Conservation (phyloP, 2,888 invertebrate species). For the Pocota personata region DNA sequence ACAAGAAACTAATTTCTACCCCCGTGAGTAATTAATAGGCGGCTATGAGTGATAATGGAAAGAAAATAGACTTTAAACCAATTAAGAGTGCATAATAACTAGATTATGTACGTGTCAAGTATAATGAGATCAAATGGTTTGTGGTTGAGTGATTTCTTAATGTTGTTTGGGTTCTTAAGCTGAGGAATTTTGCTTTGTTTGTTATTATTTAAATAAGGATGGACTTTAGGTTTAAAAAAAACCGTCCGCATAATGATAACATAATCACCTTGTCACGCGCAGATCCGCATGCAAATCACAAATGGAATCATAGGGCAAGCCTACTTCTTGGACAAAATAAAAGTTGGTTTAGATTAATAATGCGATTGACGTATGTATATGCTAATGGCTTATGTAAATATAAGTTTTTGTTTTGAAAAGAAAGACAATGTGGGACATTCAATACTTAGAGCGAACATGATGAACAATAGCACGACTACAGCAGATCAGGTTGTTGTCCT, state of each 20-base stretch:
- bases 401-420: too few species aligned
- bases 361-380: too few species aligned
- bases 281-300: neutral
- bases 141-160: neutral
- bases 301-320: neutral
- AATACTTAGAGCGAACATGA: too few species aligned
- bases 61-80: neutral
- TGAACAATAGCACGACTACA: too few species aligned
- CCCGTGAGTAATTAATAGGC: neutral
- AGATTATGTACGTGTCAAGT: neutral
- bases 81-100: neutral
- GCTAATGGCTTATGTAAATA: too few species aligned
- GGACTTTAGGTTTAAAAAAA: neutral
- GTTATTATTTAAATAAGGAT: neutral
- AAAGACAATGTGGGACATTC: too few species aligned
- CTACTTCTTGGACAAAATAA: too few species aligned
- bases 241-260: neutral
- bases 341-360: too few species aligned
- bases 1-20: neutral
- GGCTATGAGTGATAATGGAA: neutral
- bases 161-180: slow-evolving; percentile 4
- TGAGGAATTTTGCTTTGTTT: neutral
- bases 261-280: neutral
- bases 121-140: neutral
- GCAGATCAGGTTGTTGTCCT: too few species aligned